These are phyloP conservation scores for Zoanthus gigantus DNA, from an alignment of 92 coral and sea anemone genomes.

Conservation along the genomic window DNA sequence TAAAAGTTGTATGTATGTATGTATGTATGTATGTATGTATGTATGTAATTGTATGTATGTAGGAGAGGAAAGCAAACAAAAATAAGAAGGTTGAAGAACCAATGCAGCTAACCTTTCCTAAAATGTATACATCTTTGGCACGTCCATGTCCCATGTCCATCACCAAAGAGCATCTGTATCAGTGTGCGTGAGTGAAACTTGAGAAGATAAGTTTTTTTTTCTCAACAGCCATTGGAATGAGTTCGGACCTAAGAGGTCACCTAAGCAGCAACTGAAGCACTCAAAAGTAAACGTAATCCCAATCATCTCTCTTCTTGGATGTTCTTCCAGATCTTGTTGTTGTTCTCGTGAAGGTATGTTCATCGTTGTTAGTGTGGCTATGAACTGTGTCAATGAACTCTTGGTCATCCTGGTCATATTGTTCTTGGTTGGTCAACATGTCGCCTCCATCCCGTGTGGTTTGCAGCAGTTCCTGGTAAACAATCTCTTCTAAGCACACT, in stretches of 20 bases:
- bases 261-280: constrained; percentile 38
- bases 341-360: constrained; percentile 25
- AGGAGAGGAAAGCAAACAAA: constrained; percentile 27
- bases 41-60: constrained; percentile 9
- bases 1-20: background rate
- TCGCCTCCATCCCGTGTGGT: constrained; percentile 35
- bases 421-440: constrained; percentile 30
- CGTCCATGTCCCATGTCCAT: constrained; percentile 32
- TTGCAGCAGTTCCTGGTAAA: constrained; percentile 32
- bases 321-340: constrained; percentile 23
- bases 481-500: constrained; percentile 25
- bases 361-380: constrained; percentile 32
- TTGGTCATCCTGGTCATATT: constrained; percentile 32
- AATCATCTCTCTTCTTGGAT: constrained; percentile 29
- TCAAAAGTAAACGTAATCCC: constrained; percentile 32
- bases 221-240: constrained; percentile 30
- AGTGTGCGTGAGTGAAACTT: constrained; percentile 28
- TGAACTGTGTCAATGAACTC: constrained; percentile 30
- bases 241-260: constrained; percentile 34
- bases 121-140: constrained; percentile 28
- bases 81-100: constrained; percentile 29
- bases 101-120: constrained; percentile 27
- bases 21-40: background rate
- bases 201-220: constrained; percentile 24
- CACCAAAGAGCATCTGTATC: constrained; percentile 20